Base-by-base conservation (phyloP, 64 coral and sea anemone genomes). In the Trachythela sp. region DNA sequence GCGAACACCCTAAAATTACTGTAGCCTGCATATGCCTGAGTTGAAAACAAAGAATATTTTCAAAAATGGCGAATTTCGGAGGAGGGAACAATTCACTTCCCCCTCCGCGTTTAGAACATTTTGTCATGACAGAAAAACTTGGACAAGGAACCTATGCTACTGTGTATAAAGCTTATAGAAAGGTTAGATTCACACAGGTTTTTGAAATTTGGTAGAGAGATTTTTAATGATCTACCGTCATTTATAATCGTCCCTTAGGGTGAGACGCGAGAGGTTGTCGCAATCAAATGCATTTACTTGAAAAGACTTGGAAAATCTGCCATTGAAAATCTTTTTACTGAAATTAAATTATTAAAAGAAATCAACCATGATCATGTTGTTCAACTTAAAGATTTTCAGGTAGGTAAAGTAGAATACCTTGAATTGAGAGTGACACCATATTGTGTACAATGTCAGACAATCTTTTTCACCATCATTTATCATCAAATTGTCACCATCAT, bases 141-240 rank as follows among this genome's bases (percentile, higher is more conserved):
- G 95, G 95, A 33, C 95, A 99, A 85, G 95, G 95, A 87, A 94
- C 91, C 2, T 99, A 99, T 88, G 95, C 95, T 36, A 94, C 89
- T 32, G 95, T 99, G 0, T 97, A 97, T 77, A 97, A 97, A 90
- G 95, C 95, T 83, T 97, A 92, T 83, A 97, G 88, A 90, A 97
- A 97, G 95, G 95, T 97, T 83, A 85, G 22, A 26, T 18, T 20
- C 5, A n/a, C 22, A 0, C 20, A 0, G 24, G 15, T 13, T 64
- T 9, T 49, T 49, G 7, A 9, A 49, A 49, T 49, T 15, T 7
- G 48, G 7, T 7, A 6, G 13, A 52, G 13, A 20, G 13, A 8
- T 52, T 52, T 52, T 52, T 52, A 2, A 52, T 1, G 0, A 52
- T 52, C 22, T 15, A 52, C 13, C 13, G 22, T 15, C 22, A 52